Conservation (phyloP, 2,113 vertebrate species). For the rabbit (Oryctolagus cuniculus) region mOryCun1.1 NC_091444.1:21631501-21632000, state of each 20-base stretch:
- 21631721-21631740: not conserved
- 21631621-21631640: not conserved
- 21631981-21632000: slow-evolving; percentile 8
- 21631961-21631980: not conserved
- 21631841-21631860: not conserved
- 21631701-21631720: not conserved
- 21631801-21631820: not conserved
- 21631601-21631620: not conserved
- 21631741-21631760: not conserved
- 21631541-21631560: not conserved
- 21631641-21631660: not conserved
- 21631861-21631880: not conserved
- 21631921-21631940: not conserved
- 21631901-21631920: not conserved
- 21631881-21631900: not conserved
- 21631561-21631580: slow-evolving; percentile 16
- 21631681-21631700: slow-evolving; percentile 26
- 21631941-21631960: not conserved
- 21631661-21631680: not conserved
- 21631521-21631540: not conserved
- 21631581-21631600: not conserved
- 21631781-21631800: not conserved
- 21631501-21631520: not conserved
- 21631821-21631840: not conserved
- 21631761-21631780: not conserved